These are phyloP conservation scores for Lucinisca nassula DNA, from an alignment of 2,888 invertebrate genomes.

Conservation along the genomic window DNA sequence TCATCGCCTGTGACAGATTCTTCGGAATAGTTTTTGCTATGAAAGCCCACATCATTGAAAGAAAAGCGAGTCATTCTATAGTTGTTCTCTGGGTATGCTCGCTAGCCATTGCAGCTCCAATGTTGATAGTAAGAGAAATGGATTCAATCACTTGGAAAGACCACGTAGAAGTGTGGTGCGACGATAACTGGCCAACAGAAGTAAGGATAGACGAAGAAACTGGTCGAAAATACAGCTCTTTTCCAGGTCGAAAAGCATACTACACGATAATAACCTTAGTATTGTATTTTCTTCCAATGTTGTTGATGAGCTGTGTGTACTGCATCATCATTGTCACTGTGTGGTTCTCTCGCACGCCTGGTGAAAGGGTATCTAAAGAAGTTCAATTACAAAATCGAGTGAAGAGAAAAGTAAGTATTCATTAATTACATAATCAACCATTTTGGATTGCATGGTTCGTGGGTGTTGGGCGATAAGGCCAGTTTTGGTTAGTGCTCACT, in stretches of 20 bases:
- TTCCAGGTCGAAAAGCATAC: slow-evolving; percentile 90
- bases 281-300: slow-evolving; percentile 93
- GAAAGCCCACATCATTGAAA: slow-evolving; percentile 91
- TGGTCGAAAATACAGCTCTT: slow-evolving; percentile 38
- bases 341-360: slow-evolving; percentile 87
- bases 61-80: slow-evolving; percentile 91
- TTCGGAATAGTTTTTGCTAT: slow-evolving; percentile 93
- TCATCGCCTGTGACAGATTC: slow-evolving; percentile 94
- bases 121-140: slow-evolving; percentile 86
- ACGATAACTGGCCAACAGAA: slow-evolving; percentile 89
- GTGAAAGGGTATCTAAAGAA: slow-evolving; percentile 85
- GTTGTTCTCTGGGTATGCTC: slow-evolving; percentile 92
- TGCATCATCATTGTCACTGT: slow-evolving; percentile 92
- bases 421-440: too few relatives aligned
- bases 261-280: slow-evolving; percentile 94
- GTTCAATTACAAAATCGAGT: slow-evolving; percentile 84
- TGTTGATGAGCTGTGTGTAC: slow-evolving; percentile 93
- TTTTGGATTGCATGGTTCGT: too few relatives aligned
- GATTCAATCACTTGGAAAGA: slow-evolving; percentile 92
- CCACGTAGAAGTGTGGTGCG: slow-evolving; percentile 93
- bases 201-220: slow-evolving; percentile 37
- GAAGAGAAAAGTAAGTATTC: slow-evolving; percentile 85
- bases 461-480: too few relatives aligned
- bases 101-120: slow-evolving; percentile 90
- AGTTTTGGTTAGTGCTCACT: too few relatives aligned